Base-by-base conservation (phyloP, 2,797 vertebrate species). In the Crocidura indochinensis region DNA sequence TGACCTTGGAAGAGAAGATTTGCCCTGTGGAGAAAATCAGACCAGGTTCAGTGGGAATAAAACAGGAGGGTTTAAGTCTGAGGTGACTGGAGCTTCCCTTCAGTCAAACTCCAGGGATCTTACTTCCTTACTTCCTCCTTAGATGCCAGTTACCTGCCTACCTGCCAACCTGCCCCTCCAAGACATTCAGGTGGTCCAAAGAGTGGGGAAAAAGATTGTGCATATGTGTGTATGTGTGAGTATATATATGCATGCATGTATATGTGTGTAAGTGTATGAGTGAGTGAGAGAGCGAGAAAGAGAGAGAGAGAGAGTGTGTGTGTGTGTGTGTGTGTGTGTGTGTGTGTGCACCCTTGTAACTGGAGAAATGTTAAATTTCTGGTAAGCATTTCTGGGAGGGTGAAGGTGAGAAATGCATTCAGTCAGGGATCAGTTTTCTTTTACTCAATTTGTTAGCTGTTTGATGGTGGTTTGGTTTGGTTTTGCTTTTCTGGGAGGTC, bases 121-220 rank as follows among this genome's bases (percentile, higher is more conserved):
- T 86, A 38, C 67, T 76, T 94, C 73, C 69, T 74, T 85, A 76
- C 60, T n/a, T n/a, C n/a, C n/a, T n/a, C n/a, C n/a, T n/a, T 31
- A 87, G 56, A 80, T 65, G 90, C 73, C 89, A 93, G 22, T 53
- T 74, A 87, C 84, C 62, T 78, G 77, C 49, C 73, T 74, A 87
- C 84, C 62, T 78, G 77, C 49, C 73, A 68, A 1, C 79, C 94
- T 94, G 95, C 83, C 69, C 56, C 84, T 87, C 56, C 44, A 56
- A 91, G 79, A 74, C 81, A 86, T 91, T 31, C 87, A 91, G 72
- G 79, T 88, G 94, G 85, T 91, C 92, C 17, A 90, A 92, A 97
- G 92, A 84, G 77, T 95, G 85, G 94, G 87, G 38, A 47, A 49
- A 88, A 75, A 81, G 79, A 77, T 27, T n/a, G 11, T 22, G 0